Evolutionary conservation across 2,113 vertebrate species (phyloP).

Genomic region (Urocynchramus pylzowi): DNA sequence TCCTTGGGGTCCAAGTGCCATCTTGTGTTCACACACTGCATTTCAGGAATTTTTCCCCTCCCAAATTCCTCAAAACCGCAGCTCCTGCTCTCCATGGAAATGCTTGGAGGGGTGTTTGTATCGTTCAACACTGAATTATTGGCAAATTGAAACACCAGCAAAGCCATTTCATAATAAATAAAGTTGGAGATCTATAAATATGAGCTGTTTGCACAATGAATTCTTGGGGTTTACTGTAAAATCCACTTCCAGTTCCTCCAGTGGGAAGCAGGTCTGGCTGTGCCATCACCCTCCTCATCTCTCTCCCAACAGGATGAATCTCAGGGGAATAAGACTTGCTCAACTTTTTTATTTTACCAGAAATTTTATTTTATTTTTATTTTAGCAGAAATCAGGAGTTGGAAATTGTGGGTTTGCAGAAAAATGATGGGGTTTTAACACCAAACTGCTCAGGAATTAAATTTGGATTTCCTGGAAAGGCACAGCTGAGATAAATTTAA

Average conservation of each 20-base stretch:
- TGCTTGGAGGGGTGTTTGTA: neutral
- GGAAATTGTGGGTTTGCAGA: neutral
- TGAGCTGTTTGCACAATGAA: neutral
- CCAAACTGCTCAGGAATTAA: neutral
- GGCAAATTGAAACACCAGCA: neutral
- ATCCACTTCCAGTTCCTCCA: neutral
- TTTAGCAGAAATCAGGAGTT: neutral
- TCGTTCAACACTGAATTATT: neutral
- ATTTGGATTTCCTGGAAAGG: neutral
- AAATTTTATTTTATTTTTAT: too few relatives aligned
- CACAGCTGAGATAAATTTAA: neutral
- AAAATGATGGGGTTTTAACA: neutral
- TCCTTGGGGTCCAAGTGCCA: slow-evolving; percentile 72
- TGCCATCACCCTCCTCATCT: neutral
- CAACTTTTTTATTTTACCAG: neutral
- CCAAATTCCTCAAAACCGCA: neutral
- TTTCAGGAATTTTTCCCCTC: neutral
- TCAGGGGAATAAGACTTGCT: neutral
- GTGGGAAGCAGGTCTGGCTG: too few relatives aligned
- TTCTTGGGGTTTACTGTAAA: neutral
- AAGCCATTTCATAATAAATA: neutral
- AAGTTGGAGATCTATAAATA: neutral
- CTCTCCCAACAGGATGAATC: neutral
- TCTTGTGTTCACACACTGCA: slow-evolving; percentile 57
- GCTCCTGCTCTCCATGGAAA: neutral